Evolutionary conservation across 2,113 vertebrate genomes (phyloP), one percentile per base, ranked within the genome.

Genomic region (Indicator indicator): DNA sequence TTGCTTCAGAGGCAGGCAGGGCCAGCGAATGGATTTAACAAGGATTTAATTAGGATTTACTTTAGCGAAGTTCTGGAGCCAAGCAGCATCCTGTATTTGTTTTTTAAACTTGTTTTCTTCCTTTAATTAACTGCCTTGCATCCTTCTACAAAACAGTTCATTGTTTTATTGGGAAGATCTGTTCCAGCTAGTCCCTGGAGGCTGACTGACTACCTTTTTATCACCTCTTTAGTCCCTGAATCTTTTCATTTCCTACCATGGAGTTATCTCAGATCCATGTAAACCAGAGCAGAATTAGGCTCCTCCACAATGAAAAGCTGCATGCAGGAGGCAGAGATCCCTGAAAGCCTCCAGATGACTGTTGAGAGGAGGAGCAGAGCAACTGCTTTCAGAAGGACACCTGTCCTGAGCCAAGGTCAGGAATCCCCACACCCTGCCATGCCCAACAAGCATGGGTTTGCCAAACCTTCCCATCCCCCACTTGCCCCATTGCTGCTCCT

Each of bases 281-380:
- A n/a, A 81, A 16, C 19, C 50, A 3, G 46, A 12, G 1, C 30
- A 30, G 72, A 60, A 30, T 62, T 16, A 16, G 59, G 40, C 77
- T 62, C 36, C 52, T 70, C 42, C 9, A 23, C 30, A 16, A 28
- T 3, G 54, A 78, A 63, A 32, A 23, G 30, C 42, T 50, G 26
- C 0, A 1, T 0, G 1, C 19, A 6, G 60, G 48, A 40, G 36
- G 16, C 40, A n/a, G 68, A 55, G 26, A 13, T 11, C 55, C 33
- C 56, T 8, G 33, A 28, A 20, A 38, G 32, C 15, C 24, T 9
- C 33, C 0, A 1, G 9, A 8, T 16, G 33, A 2, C 33, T 16
- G 0, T 1, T 3, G 58, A 19, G 38, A 33, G 52, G 48, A 83
- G 59, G 18, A 91, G 21, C 23, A 17, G 19, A 73, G 42, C 9